These are phyloP conservation scores for Aspidoscelis tigris DNA, from an alignment of 2,113 vertebrate genomes.

Conservation along the genomic window DNA sequence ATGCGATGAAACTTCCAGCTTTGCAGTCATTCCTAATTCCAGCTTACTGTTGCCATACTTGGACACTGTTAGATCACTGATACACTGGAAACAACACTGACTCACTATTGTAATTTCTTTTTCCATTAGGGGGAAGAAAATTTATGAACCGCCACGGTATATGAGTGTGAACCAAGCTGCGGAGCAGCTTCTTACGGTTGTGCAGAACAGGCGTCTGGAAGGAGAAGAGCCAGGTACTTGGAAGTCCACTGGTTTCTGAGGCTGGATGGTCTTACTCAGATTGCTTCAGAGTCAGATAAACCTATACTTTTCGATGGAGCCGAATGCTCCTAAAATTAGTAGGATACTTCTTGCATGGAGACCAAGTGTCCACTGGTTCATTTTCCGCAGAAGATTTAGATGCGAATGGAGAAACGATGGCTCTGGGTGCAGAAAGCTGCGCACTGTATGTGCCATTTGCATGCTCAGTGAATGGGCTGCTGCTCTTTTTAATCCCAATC, in stretches of 20 bases:
- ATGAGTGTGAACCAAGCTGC: slow-evolving; percentile 92
- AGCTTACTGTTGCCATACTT: not conserved
- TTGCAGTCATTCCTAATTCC: no score
- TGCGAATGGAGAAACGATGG: not conserved
- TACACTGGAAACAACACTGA: slow-evolving; percentile 1
- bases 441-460: not conserved
- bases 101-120: slow-evolving; percentile 17
- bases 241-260: not conserved
- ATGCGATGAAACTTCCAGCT: not conserved
- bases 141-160: slow-evolving; percentile 91
- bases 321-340: not conserved
- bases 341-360: not conserved
- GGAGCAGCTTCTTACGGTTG: slow-evolving; percentile 88
- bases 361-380: not conserved
- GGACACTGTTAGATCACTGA: not conserved
- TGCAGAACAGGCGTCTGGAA: slow-evolving; percentile 79
- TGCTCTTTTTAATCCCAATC: not conserved
- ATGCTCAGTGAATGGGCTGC: not conserved
- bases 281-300: not conserved
- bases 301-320: not conserved
- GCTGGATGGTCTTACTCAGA: not conserved
- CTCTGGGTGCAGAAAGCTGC: not conserved
- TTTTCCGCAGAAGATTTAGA: not conserved
- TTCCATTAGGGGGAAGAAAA: slow-evolving; percentile 85
- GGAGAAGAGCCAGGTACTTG: slow-evolving; percentile 84